These are phyloP conservation scores for Zootoca vivipara DNA, from an alignment of 2,113 vertebrate species.

Conservation along the genomic window DNA sequence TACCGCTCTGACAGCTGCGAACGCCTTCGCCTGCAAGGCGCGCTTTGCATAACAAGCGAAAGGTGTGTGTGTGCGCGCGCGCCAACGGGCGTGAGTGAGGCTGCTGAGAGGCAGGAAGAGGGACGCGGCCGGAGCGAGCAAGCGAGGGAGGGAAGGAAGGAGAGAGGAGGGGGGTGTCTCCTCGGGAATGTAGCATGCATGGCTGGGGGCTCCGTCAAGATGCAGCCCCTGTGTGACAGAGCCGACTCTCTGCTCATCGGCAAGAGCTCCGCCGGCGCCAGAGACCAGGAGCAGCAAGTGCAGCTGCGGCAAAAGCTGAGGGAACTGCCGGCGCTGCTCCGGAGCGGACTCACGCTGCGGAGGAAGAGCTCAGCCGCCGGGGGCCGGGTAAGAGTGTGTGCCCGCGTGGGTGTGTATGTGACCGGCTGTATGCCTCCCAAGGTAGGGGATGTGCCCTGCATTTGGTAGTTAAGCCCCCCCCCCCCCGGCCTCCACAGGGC, in stretches of 20 bases:
- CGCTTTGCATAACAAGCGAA: conserved; percentile 43
- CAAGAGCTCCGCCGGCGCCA: conserved; percentile 83
- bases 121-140: conserved; percentile 29
- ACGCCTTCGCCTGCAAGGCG: conserved; percentile 3
- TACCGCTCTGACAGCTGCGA: conserved; percentile 15
- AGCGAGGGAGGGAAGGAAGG: conserved; percentile 26
- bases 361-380: conserved; percentile 80
- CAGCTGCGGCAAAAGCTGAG: conserved; percentile 92
- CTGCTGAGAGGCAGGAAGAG: not conserved
- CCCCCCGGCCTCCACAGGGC: not conserved
- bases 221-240: conserved; percentile 71
- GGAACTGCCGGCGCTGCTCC: conserved; percentile 90
- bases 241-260: conserved; percentile 81
- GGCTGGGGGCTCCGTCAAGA: conserved; percentile 75
- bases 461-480: too few species aligned
- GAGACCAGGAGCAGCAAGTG: conserved; percentile 78
- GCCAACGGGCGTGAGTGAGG: not conserved
- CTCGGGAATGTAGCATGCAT: conserved; percentile 66
- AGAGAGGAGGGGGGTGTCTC: conserved; percentile 14
- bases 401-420: not conserved
- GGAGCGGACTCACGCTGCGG: conserved; percentile 92
- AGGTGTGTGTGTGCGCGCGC: conserved; percentile 51
- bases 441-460: not conserved
- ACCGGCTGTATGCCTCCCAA: conserved; percentile 5
- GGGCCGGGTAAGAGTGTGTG: conserved; percentile 65